A percentile compares a stretch with the other conserved stretches of the same genome.
These are phyloP conservation scores for Petaurus breviceps DNA, from an alignment of 2,113 vertebrate species.

Conservation along the genomic window DNA sequence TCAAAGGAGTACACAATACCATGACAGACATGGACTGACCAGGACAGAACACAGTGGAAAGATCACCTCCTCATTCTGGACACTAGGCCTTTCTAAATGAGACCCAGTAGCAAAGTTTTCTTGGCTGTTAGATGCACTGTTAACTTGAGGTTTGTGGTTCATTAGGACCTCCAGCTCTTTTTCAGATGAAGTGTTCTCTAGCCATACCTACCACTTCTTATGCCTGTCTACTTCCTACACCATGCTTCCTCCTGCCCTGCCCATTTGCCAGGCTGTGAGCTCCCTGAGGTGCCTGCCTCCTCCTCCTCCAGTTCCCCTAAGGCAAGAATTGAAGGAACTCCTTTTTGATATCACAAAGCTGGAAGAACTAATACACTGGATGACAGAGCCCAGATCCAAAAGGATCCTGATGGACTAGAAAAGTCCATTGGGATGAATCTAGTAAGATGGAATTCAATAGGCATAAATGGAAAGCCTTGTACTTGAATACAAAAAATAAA, in stretches of 20 bases:
- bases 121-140: background rate
- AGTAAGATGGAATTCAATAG: background rate
- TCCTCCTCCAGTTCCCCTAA: background rate
- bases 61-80: background rate
- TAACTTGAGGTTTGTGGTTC: background rate
- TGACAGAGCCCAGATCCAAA: background rate
- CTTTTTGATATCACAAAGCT: background rate
- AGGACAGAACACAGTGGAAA: background rate
- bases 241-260: background rate
- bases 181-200: background rate
- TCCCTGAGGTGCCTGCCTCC: no score
- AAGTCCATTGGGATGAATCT: background rate
- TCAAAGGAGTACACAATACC: background rate
- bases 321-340: background rate
- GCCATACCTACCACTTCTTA: background rate
- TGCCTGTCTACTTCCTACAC: no score
- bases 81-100: background rate
- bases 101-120: background rate
- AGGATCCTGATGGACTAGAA: background rate
- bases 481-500: background rate
- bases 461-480: background rate
- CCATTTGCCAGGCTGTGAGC: background rate
- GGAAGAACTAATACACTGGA: background rate
- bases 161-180: background rate
- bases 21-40: background rate